Percentiles rank a stretch among this genome's conserved stretches.
Conservation (phyloP, 2,113 vertebrate species). For the Cathartes aura region DNA sequence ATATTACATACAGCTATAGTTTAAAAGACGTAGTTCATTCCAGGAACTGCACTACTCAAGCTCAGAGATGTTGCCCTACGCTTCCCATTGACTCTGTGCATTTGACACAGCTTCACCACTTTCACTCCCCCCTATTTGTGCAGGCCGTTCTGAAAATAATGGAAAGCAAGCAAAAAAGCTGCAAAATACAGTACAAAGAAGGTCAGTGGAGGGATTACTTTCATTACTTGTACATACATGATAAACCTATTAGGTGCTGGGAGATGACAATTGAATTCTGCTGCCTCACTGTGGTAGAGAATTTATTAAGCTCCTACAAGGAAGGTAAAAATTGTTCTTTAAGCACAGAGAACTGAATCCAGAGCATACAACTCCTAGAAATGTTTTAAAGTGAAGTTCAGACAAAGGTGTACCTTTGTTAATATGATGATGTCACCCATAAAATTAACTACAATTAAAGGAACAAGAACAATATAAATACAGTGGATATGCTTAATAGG, state of each 20-base stretch:
- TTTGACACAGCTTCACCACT: not conserved
- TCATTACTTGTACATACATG: not conserved
- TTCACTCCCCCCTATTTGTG: not conserved
- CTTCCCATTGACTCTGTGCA: not conserved
- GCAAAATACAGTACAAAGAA: not conserved
- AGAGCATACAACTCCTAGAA: not conserved
- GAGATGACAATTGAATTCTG: conserved; percentile 2
- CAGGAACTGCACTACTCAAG: not conserved
- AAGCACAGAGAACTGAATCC: not conserved
- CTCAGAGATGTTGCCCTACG: not conserved
- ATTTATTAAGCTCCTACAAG: not conserved
- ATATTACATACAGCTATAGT: not conserved
- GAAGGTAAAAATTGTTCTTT: not conserved
- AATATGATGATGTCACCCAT: not conserved
- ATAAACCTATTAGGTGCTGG: not conserved
- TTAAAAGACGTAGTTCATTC: not conserved
- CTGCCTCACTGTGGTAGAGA: not conserved
- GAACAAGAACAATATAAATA: not conserved
- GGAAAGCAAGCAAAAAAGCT: not conserved
- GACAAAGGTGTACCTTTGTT: not conserved
- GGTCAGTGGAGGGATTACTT: not conserved
- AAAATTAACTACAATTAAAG: not conserved
- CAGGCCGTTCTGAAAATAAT: not conserved
- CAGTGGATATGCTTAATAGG: not conserved
- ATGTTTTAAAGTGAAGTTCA: not conserved